Conservation (phyloP, 2,113 vertebrate species). For the Paradisaea rubra region DNA sequence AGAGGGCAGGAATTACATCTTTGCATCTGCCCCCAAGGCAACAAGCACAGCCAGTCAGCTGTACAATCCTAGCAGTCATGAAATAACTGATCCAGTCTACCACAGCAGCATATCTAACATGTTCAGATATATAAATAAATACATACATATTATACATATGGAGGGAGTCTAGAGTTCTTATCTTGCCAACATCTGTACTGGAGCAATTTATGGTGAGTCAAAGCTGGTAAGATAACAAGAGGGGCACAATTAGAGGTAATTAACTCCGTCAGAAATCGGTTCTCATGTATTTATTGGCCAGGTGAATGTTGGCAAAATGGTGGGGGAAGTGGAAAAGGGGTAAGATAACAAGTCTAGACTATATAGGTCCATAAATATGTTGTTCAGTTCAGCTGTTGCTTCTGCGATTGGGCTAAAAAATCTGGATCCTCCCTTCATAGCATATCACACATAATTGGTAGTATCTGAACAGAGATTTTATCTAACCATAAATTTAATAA, state of each 20-base stretch:
- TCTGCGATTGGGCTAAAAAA: background rate
- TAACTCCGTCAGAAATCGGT: background rate
- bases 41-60: background rate
- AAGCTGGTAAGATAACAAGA: conserved; percentile 10
- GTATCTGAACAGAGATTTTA: conserved; percentile 7
- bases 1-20: background rate
- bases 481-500: conserved; percentile 10
- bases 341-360: conserved; percentile 44
- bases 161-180: background rate
- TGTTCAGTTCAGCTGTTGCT: background rate
- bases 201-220: background rate
- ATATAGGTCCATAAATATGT: background rate
- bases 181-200: background rate
- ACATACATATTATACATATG: background rate
- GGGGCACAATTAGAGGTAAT: background rate
- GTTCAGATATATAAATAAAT: background rate
- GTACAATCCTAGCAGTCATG: background rate
- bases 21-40: background rate
- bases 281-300: background rate
- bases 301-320: background rate
- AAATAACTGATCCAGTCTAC: background rate
- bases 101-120: background rate
- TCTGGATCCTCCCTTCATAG: background rate
- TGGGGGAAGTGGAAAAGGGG: background rate
- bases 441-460: background rate